Base-by-base conservation (phyloP, 2,888 invertebrate species). In the Oscheius sp. region DNA sequence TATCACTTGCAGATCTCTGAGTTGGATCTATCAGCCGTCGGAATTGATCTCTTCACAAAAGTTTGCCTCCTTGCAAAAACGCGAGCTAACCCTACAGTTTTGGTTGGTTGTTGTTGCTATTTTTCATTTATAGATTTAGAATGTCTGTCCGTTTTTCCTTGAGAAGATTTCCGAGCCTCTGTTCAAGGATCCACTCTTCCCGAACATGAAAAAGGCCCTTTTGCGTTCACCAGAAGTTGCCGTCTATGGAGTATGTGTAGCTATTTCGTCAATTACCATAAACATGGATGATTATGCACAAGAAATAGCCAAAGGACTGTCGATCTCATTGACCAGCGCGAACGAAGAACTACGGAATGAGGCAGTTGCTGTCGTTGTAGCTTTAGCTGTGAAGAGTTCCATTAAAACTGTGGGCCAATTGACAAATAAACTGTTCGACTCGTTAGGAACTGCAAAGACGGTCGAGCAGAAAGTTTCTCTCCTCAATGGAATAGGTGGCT, bases 161-260 rank as follows among this genome's bases (percentile, higher is more conserved):
- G 64, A 43, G 21, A 66, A 49, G 25, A 12, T 83, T 6, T 56
- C 69, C 21, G 74, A 73, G 58, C 63, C 71, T 16, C 70, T 78
- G 68, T 94, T 96, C 84, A 92, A 93, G 85, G 92, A 91, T 58
- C 90, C 90, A 6, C 89, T 97, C 55, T 90, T 95, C 76, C 95
- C 96, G 0, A 93, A 94, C 0, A 90, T 96, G 70, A 94, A 95
- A 89, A 95, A 95, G 89, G 93, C 95, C 23, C 93, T 97, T 92
- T 91, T 98, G 35, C 91, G 98, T 66, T 96, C 94, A 90, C 96
- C 98, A 0, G 98, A 98, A 91, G 92, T 95, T 69, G 93, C 94
- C 77, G 91, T 96, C 29, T 82, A 86, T 80, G 87, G 89, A 29
- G 63, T 81, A 12, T 58, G 56, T 16, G 43, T 55, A 9, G 66